Percentiles rank a stretch among this genome's conserved stretches.
Conservation (phyloP, 2,888 invertebrate genomes). For the Rhagophthalmus giganteus region DNA sequence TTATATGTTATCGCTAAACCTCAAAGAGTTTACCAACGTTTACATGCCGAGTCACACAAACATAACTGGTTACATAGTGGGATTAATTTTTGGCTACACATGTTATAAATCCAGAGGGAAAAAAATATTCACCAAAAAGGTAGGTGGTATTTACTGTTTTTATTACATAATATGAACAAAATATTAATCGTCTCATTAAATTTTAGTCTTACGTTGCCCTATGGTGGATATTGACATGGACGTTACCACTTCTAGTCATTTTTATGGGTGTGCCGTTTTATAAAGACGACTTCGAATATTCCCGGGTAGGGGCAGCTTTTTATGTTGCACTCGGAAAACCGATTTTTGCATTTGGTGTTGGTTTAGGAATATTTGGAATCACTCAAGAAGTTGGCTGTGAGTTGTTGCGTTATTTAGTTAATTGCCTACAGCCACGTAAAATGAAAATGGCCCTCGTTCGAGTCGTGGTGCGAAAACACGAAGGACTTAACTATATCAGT, state of each 20-base stretch:
- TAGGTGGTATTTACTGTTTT: too few species aligned
- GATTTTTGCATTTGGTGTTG: slow-evolving; percentile 50
- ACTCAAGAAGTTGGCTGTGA: slow-evolving; percentile 49
- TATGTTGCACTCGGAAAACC: slow-evolving; percentile 54
- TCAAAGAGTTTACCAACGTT: too few species aligned
- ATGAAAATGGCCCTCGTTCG: too few species aligned
- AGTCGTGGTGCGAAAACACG: too few species aligned
- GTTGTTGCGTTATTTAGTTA: too few species aligned
- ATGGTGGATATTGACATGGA: slow-evolving; percentile 44
- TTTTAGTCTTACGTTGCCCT: slow-evolving; percentile 38
- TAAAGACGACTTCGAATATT: slow-evolving; percentile 43
- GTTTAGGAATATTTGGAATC: slow-evolving; percentile 43
- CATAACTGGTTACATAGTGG: slow-evolving; percentile 38
- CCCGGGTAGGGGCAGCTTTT: slow-evolving; percentile 51
- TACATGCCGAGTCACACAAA: slow-evolving; percentile 35
- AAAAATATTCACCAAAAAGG: slow-evolving; percentile 33
- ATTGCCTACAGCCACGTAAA: too few species aligned
- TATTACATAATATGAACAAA: too few species aligned
- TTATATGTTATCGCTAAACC: too few species aligned
- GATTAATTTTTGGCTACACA: slow-evolving; percentile 40
- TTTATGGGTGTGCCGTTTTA: slow-evolving; percentile 43
- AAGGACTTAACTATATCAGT: too few species aligned
- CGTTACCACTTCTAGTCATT: slow-evolving; percentile 38
- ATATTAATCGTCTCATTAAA: too few species aligned
- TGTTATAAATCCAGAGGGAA: slow-evolving; percentile 34